Conservation (phyloP, 2,113 vertebrate species). For the Aegotheles bennettii region DNA sequence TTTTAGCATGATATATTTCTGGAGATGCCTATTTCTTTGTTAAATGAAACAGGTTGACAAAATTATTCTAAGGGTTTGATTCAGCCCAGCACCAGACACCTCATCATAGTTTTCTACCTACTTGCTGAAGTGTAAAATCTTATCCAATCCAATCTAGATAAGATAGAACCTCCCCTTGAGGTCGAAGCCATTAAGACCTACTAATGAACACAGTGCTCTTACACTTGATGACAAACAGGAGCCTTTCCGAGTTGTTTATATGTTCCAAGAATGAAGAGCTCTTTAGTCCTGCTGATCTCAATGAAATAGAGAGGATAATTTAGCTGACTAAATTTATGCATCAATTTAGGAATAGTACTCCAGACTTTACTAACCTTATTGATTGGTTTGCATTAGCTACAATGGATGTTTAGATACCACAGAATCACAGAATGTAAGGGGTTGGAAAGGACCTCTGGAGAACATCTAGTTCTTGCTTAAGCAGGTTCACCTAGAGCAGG, state of each 20-base stretch:
- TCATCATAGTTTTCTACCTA: background rate
- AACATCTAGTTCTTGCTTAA: no score
- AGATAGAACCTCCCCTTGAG: background rate
- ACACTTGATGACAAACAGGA: background rate
- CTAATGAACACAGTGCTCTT: background rate
- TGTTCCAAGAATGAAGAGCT: background rate
- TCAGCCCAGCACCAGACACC: background rate
- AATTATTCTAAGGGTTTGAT: background rate
- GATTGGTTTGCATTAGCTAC: background rate
- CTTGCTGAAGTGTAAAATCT: background rate
- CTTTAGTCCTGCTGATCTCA: background rate
- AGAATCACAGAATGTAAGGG: no score
- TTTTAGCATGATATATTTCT: background rate
- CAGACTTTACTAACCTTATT: background rate
- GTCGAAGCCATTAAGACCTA: rapidly evolving
- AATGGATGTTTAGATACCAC: background rate
- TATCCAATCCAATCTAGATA: background rate
- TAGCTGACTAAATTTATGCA: background rate
- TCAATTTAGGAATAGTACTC: background rate
- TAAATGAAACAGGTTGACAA: background rate
- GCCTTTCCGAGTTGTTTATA: background rate
- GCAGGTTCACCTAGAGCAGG: no score
- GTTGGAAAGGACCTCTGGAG: no score
- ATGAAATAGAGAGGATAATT: background rate
- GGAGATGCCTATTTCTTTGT: background rate